phyloP scores from a whole-genome alignment of 2,113 vertebrate genomes.

The Caranx melampygus region DNA sequence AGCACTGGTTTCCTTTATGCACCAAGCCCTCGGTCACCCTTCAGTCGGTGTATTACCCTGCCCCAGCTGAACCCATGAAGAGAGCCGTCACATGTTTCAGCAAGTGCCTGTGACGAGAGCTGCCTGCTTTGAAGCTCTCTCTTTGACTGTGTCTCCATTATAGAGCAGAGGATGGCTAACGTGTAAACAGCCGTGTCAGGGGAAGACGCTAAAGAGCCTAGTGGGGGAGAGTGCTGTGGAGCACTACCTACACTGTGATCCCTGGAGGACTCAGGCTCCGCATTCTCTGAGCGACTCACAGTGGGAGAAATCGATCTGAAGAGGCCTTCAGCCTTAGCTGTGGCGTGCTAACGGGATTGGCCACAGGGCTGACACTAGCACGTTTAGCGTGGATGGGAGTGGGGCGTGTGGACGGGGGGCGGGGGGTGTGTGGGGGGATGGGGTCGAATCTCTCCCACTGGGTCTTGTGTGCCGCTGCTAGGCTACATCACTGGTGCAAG shows the following conservation, averaged over 20 bases:
- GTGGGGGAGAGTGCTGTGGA: slow-evolving; percentile 55
- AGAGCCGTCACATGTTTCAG: slow-evolving; percentile 67
- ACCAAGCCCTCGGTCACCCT: slow-evolving; percentile 39
- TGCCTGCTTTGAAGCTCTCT: slow-evolving; percentile 63
- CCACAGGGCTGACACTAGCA: slow-evolving; percentile 71
- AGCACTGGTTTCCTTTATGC: slow-evolving; percentile 35
- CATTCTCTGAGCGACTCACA: slow-evolving; percentile 63
- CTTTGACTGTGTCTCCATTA: slow-evolving; percentile 71
- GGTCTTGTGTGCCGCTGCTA: slow-evolving; percentile 72
- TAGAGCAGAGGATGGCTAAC: slow-evolving; percentile 63
- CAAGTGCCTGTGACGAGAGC: slow-evolving; percentile 57
- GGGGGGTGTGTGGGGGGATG: slow-evolving; percentile 9
- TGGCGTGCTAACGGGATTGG: slow-evolving; percentile 71
- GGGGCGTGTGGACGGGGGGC: background rate
- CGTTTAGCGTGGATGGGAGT: slow-evolving; percentile 55
- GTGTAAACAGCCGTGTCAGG: slow-evolving; percentile 75
- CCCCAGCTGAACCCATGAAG: slow-evolving; percentile 51
- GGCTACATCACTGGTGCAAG: slow-evolving; percentile 78
- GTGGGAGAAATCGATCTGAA: slow-evolving; percentile 76
- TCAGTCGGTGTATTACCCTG: slow-evolving; percentile 38
- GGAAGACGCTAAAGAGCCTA: slow-evolving; percentile 68
- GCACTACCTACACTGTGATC: slow-evolving; percentile 72
- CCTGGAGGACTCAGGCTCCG: slow-evolving; percentile 58
- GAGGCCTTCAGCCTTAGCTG: slow-evolving; percentile 70
- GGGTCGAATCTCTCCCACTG: slow-evolving; percentile 56